Evolutionary conservation across 2,113 vertebrate genomes (phyloP), one percentile per base, ranked within the genome.

Genomic region (Sula dactylatra): DNA sequence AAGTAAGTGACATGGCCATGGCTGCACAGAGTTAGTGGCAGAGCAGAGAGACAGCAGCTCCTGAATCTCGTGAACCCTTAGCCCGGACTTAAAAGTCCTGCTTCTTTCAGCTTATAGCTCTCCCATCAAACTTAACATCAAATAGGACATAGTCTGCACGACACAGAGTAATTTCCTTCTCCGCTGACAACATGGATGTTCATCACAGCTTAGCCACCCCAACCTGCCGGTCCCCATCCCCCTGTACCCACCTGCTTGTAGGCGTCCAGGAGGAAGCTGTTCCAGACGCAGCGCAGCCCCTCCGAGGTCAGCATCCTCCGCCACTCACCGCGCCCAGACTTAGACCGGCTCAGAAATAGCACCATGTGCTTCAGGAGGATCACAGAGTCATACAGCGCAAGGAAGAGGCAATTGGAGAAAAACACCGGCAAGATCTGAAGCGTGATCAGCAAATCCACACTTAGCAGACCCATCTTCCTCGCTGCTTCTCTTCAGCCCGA

Each of bases 371-470:
- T 99, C 96, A 99, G 95, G 72, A 99, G 98, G 94, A 99, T 98
- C 97, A 99, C 99, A 64, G 99, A 99, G 98, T 99, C 99, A 96
- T 99, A 99, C 38, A 99, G 98, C 52, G 99, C 99, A 80, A 99
- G 98, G 97, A 99, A 99, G 49, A 99, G 98, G 97, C 99, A 99
- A 97, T 99, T 99, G 93, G 99, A 99, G 97, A 99, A 99, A 97
- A 99, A 99, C 24, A 99, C 99, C 34, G 99, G 99, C 95, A 99
- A 97, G 67, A 99, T 99, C 97, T 99, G 99, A 88, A 99, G 98
- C 65, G 99, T 99, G 94, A 99, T 99, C 94, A 99, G 97, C 98
- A 99, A 97, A 98, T 99, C 99, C 97, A 99, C 98, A 74, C 99
- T 99, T 91, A 99, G 98, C 97, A 98, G 98, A 76, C 99, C 98